Conservation (phyloP, 2,797 vertebrate genomes). For the Lutjanus campechanus region DNA sequence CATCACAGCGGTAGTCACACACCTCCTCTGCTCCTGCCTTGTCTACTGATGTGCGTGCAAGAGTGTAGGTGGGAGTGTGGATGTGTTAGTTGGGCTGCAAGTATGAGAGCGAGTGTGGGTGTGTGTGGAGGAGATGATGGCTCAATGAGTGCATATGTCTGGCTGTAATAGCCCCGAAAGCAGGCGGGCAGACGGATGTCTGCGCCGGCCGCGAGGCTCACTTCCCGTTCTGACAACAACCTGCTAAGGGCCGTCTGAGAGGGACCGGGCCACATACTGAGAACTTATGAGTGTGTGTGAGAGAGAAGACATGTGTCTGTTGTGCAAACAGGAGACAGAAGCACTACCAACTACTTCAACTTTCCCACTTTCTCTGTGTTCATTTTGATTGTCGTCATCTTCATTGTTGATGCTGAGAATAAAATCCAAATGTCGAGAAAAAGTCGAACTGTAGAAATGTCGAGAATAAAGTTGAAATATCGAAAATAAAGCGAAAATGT, state of each 20-base stretch:
- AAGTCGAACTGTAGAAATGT: too few relatives aligned
- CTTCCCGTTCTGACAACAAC: slow-evolving; percentile 37
- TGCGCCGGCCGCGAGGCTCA: slow-evolving; percentile 18
- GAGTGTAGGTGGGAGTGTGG: slow-evolving; percentile 41
- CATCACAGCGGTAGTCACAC: slow-evolving; percentile 66
- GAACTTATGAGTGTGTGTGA: neutral
- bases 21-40: slow-evolving; percentile 46
- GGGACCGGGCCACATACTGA: slow-evolving; percentile 2
- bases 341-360: neutral
- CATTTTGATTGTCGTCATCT: neutral
- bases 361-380: neutral
- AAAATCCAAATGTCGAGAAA: too few relatives aligned
- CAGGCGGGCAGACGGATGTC: slow-evolving; percentile 40
- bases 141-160: slow-evolving; percentile 75
- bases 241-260: slow-evolving; percentile 47
- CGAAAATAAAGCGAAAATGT: too few relatives aligned
- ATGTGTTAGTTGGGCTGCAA: slow-evolving; percentile 8
- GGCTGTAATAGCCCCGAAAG: slow-evolving; percentile 62
- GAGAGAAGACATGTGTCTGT: neutral
- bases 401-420: neutral
- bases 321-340: neutral
- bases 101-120: slow-evolving; percentile 16
- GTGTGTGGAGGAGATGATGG: slow-evolving; percentile 67
- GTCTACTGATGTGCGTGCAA: slow-evolving; percentile 31
- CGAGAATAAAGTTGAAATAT: too few relatives aligned